Evolutionary conservation across 2,888 invertebrate genomes (phyloP), one percentile per base, ranked within the genome.

Genomic region (Idaea biselata): DNA sequence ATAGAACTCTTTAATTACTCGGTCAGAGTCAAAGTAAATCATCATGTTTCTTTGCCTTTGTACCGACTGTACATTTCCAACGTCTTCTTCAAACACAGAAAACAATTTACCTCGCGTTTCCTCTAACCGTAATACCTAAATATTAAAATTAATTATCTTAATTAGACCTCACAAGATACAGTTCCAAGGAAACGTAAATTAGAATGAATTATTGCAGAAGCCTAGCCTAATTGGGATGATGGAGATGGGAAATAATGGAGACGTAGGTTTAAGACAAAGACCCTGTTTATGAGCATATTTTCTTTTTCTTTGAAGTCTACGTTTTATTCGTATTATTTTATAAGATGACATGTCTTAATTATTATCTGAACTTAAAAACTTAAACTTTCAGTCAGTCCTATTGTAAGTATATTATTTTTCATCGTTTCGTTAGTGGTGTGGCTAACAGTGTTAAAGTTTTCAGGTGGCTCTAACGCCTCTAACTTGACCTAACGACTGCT

Each of bases 141-240:
- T 44, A 44, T 44, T 44, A 44, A 44, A 44, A 44, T 44, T 44
- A 44, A 44, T 44, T 44, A 44, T 44, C 44, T 44, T 44, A 44
- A 44, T 44, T 44, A 44, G 44, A 11, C 3, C 44, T 16, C 58
- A 17, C 59, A 31, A 54, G 25, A 58, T 14, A 44, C 44, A 44
- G 44, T 44, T 44, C 44, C 44, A 44, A 44, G 44, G 44, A 44
- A 44, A 44, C 14, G 44, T 44, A 44, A 44, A 44, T 44, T 44
- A 44, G 0, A 11, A 44, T 44, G 44, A 44, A 44, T 14, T 44
- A 44, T 44, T 44, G 44, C 44, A 44, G 44, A 11, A 44, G 44
- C 5, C 14, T 44, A 44, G 44, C 5, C 14, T 44, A 44, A 44
- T 44, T 44, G 44, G 44, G 11, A 44, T 44, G 44, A 25, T 25